These are phyloP conservation scores for Thomomys bottae DNA, from an alignment of 2,113 vertebrate species.

Conservation along the genomic window DNA sequence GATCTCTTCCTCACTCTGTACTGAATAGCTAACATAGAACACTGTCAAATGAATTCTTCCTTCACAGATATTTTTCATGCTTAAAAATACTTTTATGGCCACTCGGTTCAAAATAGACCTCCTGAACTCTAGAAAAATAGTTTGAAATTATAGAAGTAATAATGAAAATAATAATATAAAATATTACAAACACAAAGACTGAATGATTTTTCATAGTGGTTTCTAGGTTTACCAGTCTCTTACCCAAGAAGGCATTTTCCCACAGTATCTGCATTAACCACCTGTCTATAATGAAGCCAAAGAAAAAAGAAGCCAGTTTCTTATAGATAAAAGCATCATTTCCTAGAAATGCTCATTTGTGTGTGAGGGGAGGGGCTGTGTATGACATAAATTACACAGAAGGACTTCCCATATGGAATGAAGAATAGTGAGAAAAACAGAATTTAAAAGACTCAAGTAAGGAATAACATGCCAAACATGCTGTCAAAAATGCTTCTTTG, in stretches of 20 bases:
- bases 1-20: background rate
- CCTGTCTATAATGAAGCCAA: conserved; percentile 11
- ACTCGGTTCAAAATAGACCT: background rate
- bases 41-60: background rate
- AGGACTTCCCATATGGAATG: background rate
- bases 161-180: background rate
- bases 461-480: background rate
- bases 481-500: background rate
- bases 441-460: background rate
- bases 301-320: background rate
- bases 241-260: background rate
- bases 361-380: too few species aligned
- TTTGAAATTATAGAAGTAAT: background rate
- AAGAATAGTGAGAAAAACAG: background rate
- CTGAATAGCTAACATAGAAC: background rate
- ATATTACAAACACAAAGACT: background rate
- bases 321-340: conserved; percentile 5
- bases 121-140: too few species aligned
- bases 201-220: background rate
- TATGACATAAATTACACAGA: background rate
- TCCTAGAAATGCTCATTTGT: background rate
- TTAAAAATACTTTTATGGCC: background rate
- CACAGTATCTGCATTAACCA: background rate
- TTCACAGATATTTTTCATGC: background rate
- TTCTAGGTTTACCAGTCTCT: conserved; percentile 10